Conservation (phyloP, 2,113 vertebrate species). For the Chlamydotis undulata region DNA sequence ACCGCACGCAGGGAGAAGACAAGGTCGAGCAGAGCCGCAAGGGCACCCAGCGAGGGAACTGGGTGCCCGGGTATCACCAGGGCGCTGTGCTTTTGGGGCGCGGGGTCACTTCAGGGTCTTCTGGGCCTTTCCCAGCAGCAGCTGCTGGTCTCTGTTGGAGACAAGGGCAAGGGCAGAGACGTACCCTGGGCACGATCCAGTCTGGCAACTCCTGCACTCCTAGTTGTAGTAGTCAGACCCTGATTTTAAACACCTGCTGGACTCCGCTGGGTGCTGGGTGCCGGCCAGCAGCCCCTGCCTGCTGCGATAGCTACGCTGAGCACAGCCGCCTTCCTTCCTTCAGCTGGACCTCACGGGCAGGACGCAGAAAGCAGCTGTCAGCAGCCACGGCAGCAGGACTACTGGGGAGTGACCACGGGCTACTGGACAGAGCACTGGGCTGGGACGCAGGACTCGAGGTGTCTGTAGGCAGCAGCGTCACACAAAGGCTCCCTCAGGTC, state of each 20-base stretch:
- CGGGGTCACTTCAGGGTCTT: neutral
- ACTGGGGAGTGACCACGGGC: too few species aligned
- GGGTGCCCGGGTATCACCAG: neutral
- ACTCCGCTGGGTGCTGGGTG: neutral
- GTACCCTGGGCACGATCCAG: neutral
- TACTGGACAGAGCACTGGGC: neutral
- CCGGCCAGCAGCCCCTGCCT: neutral
- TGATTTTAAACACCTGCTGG: neutral
- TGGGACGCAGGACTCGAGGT: too few species aligned
- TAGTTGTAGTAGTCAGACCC: neutral
- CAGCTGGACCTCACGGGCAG: neutral
- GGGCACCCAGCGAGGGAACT: rapidly evolving
- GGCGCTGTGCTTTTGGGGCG: neutral
- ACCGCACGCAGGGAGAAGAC: neutral
- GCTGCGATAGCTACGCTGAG: neutral
- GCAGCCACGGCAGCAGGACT: rapidly evolving
- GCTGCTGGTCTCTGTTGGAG: neutral
- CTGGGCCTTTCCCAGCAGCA: neutral
- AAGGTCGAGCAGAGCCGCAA: too few species aligned
- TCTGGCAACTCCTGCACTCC: neutral
- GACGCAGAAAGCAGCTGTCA: neutral
- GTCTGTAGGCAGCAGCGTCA: neutral
- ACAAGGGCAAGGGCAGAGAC: neutral
- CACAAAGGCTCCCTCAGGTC: neutral
- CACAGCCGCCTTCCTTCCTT: neutral